A percentile compares a stretch with the other conserved stretches of the same genome.
phyloP scores from a whole-genome alignment of 1,140 invertebrate genomes.

The Orussus abietinus region DNA sequence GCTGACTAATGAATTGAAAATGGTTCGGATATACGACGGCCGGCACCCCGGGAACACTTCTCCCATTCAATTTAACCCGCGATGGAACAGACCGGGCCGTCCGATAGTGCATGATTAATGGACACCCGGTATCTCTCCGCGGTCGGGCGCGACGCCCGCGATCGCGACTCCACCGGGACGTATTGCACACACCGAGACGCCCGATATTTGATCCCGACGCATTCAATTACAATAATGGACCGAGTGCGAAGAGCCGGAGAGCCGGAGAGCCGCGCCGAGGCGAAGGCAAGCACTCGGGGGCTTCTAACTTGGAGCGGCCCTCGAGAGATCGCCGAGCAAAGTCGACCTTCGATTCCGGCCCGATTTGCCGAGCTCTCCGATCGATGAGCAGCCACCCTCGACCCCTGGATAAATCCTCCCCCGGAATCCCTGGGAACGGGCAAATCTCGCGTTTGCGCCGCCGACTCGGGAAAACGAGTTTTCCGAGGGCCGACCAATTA shows the following conservation, averaged over 20 bases:
- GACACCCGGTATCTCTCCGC: constrained; percentile 19
- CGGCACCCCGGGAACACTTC: constrained; percentile 27
- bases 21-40: constrained; percentile 21
- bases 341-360: too few relatives aligned
- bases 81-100: constrained; percentile 19
- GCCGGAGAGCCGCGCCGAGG: too few relatives aligned
- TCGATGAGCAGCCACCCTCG: too few relatives aligned
- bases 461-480: too few relatives aligned
- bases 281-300: too few relatives aligned
- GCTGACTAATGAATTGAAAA: constrained; percentile 26
- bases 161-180: constrained; percentile 9
- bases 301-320: too few relatives aligned
- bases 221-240: constrained; percentile 30
- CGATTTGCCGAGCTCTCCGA: too few relatives aligned
- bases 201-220: constrained; percentile 27
- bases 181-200: constrained; percentile 6
- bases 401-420: too few relatives aligned
- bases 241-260: not conserved
- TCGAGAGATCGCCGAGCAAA: too few relatives aligned
- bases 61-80: constrained; percentile 25
- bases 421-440: too few relatives aligned
- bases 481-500: too few relatives aligned
- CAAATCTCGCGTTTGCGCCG: too few relatives aligned
- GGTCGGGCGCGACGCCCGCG: not conserved
- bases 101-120: constrained; percentile 28